Evolutionary conservation across 2,797 vertebrate species (phyloP), one percentile per base, ranked within the genome.

Genomic region (Galago senegalensis): DNA sequence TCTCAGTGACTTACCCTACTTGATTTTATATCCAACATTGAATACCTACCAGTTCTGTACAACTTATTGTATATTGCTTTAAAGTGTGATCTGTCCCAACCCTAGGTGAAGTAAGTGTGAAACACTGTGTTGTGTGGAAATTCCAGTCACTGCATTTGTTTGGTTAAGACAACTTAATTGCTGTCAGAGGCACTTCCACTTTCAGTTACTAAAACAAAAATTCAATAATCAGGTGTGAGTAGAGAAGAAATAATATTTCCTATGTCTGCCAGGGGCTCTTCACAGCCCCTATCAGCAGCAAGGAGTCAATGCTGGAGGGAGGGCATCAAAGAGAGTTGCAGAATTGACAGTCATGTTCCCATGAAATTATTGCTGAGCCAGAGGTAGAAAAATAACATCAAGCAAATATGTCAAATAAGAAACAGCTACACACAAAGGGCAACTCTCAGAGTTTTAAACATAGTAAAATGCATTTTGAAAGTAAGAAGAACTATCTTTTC

Each of bases 81-180:
- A 83, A 93, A 87, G n/a, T 86, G 43, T 72, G 84, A 88, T 90
- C 96, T 95, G 73, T 93, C 76, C 86, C 84, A 85, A 56, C 34
- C 58, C 34, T 3, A 46, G 37, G 79, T 40, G 49, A 20, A 79
- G 65, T 72, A 40, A 95, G 89, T 83, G 79, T 88, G 69, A 92
- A 94, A 82, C 70, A 75, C 23, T 58, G 67, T 31, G 40, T 40
- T 11, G 1, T n/a, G 31, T 89, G 75, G 49, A 95, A 89, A 93
- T 75, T 90, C 43, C 89, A 88, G 40, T 29, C 72, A 77, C 72
- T 86, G 34, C 63, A 82, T 92, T 85, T 82, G 60, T 92, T 86
- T 93, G 60, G 61, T 79, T 93, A 80, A 89, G 92, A 94, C 90
- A 93, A 87, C 25, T 93, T 94, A 94, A 92, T 88, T 95, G 77